phyloP scores from a whole-genome alignment of 2,113 vertebrate species.

The Origma solitaria region DNA sequence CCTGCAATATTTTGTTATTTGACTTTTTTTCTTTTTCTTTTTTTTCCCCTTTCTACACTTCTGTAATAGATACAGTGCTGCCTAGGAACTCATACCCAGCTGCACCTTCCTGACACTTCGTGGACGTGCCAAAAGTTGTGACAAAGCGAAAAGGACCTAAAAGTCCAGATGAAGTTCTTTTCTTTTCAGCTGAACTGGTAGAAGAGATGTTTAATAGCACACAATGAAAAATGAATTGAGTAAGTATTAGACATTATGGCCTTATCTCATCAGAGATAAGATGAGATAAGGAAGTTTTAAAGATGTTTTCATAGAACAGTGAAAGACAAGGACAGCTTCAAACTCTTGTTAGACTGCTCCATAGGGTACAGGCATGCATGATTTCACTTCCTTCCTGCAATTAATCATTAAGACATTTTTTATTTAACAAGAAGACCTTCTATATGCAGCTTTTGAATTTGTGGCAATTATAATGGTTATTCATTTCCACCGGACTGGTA shows the following conservation, averaged over 20 bases:
- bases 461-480: not conserved
- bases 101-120: not conserved
- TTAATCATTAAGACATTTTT: not conserved
- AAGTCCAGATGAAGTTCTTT: not conserved
- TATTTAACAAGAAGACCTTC: not conserved
- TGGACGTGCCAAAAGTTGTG: accelerated
- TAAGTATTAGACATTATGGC: not conserved
- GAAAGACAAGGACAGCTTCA: not conserved
- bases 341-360: not conserved
- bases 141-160: not conserved
- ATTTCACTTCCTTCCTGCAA: slow-evolving; percentile 32
- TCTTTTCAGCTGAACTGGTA: not conserved
- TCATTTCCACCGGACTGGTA: not conserved
- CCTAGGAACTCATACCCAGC: not conserved
- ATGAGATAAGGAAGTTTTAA: not conserved
- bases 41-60: not conserved
- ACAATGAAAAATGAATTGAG: not conserved
- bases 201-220: not conserved
- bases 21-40: not conserved
- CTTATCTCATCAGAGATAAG: not conserved
- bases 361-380: not conserved
- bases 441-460: not conserved
- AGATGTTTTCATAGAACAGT: not conserved
- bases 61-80: not conserved
- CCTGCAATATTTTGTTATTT: not conserved